These are phyloP conservation scores for Eueides isabella DNA, from an alignment of 1,140 invertebrate species.

Conservation along the genomic window DNA sequence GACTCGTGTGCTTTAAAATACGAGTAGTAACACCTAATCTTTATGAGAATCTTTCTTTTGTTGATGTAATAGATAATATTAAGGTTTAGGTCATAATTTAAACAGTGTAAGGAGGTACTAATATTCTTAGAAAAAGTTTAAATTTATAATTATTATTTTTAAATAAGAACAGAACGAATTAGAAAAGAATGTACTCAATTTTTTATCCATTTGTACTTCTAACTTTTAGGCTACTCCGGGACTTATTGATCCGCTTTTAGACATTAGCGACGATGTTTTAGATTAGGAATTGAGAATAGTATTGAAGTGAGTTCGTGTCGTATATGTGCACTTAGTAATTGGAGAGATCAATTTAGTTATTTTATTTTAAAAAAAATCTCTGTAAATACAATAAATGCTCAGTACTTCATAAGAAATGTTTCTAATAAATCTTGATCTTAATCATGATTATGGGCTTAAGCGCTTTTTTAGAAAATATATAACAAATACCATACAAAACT, in stretches of 20 bases:
- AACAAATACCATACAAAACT: too few species aligned
- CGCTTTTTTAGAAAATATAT: too few species aligned
- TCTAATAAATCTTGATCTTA: background rate
- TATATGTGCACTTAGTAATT: background rate
- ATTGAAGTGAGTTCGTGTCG: background rate
- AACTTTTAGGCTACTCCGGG: background rate
- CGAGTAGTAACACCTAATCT: too few species aligned
- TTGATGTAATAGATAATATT: too few species aligned
- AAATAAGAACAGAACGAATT: background rate
- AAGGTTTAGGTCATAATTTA: too few species aligned
- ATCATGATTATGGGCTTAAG: too few species aligned
- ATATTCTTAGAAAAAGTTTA: background rate
- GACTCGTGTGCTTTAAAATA: too few species aligned
- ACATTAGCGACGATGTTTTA: background rate
- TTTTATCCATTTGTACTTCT: background rate
- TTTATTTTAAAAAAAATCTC: too few species aligned
- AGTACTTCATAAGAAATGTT: background rate
- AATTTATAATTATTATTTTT: background rate
- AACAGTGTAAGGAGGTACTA: background rate
- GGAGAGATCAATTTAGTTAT: too few species aligned
- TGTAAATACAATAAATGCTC: too few species aligned
- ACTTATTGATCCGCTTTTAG: slow-evolving; percentile 10
- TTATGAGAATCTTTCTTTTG: too few species aligned
- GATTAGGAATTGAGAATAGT: background rate
- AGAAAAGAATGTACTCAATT: background rate